phyloP scores from a whole-genome alignment of 2,888 invertebrate species.

The Rambutsinella grinnellia region DNA sequence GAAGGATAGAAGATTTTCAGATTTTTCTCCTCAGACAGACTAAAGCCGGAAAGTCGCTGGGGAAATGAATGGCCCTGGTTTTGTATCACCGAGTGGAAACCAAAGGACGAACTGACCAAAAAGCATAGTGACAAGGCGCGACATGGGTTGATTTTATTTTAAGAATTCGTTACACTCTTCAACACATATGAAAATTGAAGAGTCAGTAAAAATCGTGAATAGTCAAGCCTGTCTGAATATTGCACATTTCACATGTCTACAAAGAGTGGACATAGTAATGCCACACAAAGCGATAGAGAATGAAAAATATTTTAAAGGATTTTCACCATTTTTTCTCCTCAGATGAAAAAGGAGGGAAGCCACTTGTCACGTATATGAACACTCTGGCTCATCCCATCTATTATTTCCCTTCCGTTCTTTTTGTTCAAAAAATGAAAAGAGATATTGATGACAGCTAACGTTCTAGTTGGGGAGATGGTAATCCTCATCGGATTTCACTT shows the following conservation, averaged over 20 bases:
- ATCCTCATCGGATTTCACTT: background rate
- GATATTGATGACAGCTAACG: background rate
- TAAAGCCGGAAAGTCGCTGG: too few species aligned
- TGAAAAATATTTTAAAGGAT: background rate
- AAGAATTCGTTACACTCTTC: too few species aligned
- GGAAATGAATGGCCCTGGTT: too few species aligned
- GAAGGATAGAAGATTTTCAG: too few species aligned
- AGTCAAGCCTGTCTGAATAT: too few species aligned
- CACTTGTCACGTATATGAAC: background rate
- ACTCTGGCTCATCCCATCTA: background rate
- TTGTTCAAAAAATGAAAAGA: background rate
- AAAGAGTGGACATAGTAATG: background rate
- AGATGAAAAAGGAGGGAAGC: background rate
- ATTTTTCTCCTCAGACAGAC: too few species aligned
- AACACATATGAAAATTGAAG: constrained; percentile 26
- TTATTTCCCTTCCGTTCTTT: too few species aligned
- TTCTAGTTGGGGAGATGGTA: background rate
- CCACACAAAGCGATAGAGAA: background rate
- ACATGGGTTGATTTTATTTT: too few species aligned
- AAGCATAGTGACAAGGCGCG: too few species aligned
- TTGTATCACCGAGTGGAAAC: too few species aligned
- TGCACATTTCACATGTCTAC: too few species aligned
- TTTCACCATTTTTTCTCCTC: background rate
- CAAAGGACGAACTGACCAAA: too few species aligned
- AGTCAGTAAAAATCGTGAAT: constrained; percentile 13